Conservation (phyloP, 1,140 invertebrate species). For the Trigoniulus corallinus region DNA sequence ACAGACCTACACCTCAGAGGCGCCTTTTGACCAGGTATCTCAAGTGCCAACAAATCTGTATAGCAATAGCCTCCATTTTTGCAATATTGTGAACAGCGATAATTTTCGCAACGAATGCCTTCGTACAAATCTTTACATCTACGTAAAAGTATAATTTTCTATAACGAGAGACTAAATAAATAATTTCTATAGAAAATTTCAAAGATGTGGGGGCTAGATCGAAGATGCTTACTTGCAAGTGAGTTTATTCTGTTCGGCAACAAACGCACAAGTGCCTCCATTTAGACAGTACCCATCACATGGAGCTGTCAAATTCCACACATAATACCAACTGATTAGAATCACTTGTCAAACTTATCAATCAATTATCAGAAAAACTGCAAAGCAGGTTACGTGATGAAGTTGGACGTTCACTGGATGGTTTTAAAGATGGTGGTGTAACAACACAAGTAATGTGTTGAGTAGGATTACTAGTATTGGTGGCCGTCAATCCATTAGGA, state of each 20-base stretch:
- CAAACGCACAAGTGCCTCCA: slow-evolving; percentile 38
- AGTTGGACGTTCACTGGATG: neutral
- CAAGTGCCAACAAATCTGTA: slow-evolving; percentile 19
- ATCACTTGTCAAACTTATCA: too few species aligned
- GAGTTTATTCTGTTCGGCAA: slow-evolving; percentile 23
- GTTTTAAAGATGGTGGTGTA: neutral
- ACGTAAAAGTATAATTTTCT: slow-evolving; percentile 1
- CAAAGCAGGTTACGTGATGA: neutral
- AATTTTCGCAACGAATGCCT: slow-evolving; percentile 41
- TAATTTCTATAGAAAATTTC: neutral
- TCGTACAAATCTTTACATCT: slow-evolving; percentile 39
- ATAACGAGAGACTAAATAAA: neutral
- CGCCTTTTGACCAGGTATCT: slow-evolving; percentile 14
- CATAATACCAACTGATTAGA: neutral
- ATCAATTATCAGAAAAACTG: neutral
- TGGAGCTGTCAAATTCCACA: neutral
- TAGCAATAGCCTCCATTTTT: slow-evolving; percentile 43
- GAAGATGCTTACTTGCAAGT: slow-evolving; percentile 34
- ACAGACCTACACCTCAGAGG: slow-evolving; percentile 13
- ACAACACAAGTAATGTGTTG: neutral
- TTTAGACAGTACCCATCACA: slow-evolving; percentile 17
- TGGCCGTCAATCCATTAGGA: neutral
- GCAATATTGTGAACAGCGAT: slow-evolving; percentile 42
- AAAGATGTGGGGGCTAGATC: too few species aligned
- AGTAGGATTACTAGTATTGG: neutral